These are phyloP conservation scores for Whitmania pigra DNA, from an alignment of 1,140 invertebrate species.

Conservation along the genomic window DNA sequence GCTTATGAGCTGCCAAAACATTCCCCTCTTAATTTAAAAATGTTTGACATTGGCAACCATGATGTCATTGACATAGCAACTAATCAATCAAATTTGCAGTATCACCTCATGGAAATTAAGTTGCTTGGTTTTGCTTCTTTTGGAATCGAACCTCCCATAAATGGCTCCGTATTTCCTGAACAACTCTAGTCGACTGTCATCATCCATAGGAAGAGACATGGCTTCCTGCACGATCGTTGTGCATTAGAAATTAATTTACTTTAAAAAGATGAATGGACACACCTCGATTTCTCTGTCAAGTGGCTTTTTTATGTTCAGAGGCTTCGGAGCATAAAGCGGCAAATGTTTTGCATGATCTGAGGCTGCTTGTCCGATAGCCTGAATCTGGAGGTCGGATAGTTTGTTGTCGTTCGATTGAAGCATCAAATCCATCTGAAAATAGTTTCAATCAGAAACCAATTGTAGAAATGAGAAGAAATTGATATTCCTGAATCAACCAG, in stretches of 20 bases:
- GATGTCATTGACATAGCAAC: too few species aligned
- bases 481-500: too few species aligned
- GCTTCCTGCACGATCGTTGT: conserved; percentile 16
- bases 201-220: conserved; percentile 21
- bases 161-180: conserved; percentile 90
- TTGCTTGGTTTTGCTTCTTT: conserved; percentile 84
- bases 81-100: neutral
- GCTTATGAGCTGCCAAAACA: too few species aligned
- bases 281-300: conserved; percentile 81
- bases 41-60: too few species aligned
- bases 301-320: conserved; percentile 78
- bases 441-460: too few species aligned
- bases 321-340: conserved; percentile 71
- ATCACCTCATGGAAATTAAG: conserved; percentile 81
- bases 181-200: conserved; percentile 76
- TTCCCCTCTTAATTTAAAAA: too few species aligned
- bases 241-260: conserved; percentile 21
- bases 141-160: conserved; percentile 86
- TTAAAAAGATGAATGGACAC: conserved; percentile 28
- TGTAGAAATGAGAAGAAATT: too few species aligned
- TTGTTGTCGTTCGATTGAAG: neutral
- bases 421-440: neutral
- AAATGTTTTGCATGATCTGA: conserved; percentile 65
- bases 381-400: conserved; percentile 59
- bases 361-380: conserved; percentile 66